Conservation (phyloP, 2,888 invertebrate genomes). For the Gymnosoma rotundatum region DNA sequence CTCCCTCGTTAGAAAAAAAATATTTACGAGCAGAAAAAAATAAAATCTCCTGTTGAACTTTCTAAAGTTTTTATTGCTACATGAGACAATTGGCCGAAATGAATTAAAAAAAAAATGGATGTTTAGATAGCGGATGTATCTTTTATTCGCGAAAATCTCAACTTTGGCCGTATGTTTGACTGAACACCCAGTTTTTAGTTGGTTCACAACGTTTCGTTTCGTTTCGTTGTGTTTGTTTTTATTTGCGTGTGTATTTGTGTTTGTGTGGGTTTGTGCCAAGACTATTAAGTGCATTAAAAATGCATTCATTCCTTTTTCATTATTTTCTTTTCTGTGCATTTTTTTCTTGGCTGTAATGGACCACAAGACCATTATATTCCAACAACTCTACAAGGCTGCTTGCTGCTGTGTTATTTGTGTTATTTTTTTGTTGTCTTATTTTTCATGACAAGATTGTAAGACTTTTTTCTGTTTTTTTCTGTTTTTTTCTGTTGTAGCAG, state of each 20-base stretch:
- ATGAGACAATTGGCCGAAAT: slow-evolving; percentile 29
- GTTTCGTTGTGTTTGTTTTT: slow-evolving; percentile 30
- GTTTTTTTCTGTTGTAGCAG: too few species aligned
- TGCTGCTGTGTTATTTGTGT: slow-evolving; percentile 61
- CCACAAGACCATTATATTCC: slow-evolving; percentile 68
- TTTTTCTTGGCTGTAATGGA: slow-evolving; percentile 61
- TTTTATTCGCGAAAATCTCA: slow-evolving; percentile 24
- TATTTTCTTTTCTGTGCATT: slow-evolving; percentile 5
- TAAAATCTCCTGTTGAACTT: slow-evolving; percentile 67
- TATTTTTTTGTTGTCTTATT: slow-evolving; percentile 29
- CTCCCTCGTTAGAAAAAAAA: slow-evolving; percentile 40
- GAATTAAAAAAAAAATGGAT: slow-evolving; percentile 51
- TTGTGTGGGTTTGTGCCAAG: slow-evolving; percentile 68
- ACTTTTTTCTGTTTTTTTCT: slow-evolving; percentile 54
- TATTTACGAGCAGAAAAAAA: slow-evolving; percentile 19
- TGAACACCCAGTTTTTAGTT: slow-evolving; percentile 62
- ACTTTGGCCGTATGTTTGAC: slow-evolving; percentile 1
- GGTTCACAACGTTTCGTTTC: slow-evolving; percentile 26
- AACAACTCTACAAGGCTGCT: slow-evolving; percentile 59
- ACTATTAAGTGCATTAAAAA: slow-evolving; percentile 68
- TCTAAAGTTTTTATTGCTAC: slow-evolving; percentile 64
- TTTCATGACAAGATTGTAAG: slow-evolving; percentile 49
- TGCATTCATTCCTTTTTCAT: slow-evolving; percentile 60
- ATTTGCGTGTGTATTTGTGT: slow-evolving; percentile 29
- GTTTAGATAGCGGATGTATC: slow-evolving; percentile 29